Evolutionary conservation across 2,113 vertebrate genomes (phyloP).

Genomic region (Pipra filicauda): DNA sequence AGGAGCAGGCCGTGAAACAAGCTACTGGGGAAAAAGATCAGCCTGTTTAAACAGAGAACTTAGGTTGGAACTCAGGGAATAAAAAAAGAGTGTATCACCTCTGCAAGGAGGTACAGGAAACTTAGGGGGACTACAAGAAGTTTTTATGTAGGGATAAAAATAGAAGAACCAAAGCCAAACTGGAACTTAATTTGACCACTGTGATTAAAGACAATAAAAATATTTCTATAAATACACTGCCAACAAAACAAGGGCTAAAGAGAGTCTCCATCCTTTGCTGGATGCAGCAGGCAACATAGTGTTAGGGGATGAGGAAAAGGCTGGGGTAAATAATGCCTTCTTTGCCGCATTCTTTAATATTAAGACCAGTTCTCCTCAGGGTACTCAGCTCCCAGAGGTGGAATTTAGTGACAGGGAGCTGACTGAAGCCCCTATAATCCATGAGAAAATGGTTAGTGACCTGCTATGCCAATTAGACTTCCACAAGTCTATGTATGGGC

Average conservation of each 20-base stretch:
- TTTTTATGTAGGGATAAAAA: background rate
- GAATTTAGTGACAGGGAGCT: background rate
- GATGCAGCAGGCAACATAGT: background rate
- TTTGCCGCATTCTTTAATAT: background rate
- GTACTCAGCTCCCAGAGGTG: background rate
- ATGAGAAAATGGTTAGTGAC: background rate
- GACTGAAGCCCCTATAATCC: background rate
- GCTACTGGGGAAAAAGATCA: background rate
- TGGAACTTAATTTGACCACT: background rate
- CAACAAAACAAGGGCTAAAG: background rate
- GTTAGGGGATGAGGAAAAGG: background rate
- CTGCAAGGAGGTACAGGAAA: background rate
- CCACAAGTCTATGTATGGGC: background rate
- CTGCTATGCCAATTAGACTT: background rate
- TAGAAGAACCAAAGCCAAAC: background rate
- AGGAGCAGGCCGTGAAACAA: background rate
- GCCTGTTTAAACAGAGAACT: background rate
- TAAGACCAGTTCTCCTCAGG: background rate
- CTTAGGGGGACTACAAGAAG: too few species aligned
- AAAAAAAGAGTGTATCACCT: background rate
- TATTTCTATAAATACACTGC: background rate
- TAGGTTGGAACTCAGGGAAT: background rate
- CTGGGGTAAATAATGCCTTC: background rate
- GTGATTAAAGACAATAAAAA: background rate
- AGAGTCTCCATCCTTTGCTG: background rate